phyloP scores from a whole-genome alignment of 2,888 invertebrate species.

The Rhamphomyia laevipes region DNA sequence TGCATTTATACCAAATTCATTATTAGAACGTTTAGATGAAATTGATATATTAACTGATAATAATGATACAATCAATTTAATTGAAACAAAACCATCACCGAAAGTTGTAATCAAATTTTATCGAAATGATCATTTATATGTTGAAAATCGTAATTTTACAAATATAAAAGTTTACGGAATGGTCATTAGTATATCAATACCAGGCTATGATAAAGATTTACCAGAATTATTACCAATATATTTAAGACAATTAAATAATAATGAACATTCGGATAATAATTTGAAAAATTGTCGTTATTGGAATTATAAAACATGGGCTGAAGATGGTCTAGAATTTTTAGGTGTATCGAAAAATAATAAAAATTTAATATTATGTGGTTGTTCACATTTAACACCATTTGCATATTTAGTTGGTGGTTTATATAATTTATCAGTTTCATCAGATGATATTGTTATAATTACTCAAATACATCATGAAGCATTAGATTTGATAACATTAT shows the following conservation, averaged over 20 bases:
- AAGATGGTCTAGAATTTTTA: constrained; percentile 41
- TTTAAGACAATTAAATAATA: constrained; percentile 14
- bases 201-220: constrained; percentile 44
- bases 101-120: constrained; percentile 43
- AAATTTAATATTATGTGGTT: constrained; percentile 38
- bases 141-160: constrained; percentile 33
- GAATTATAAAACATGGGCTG: constrained; percentile 49
- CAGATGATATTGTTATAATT: constrained; percentile 24
- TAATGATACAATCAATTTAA: constrained; percentile 18
- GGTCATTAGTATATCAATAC: constrained; percentile 48
- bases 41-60: constrained; percentile 15
- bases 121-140: constrained; percentile 44
- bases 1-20: constrained; percentile 40
- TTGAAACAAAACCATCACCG: constrained; percentile 20
- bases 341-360: constrained; percentile 27
- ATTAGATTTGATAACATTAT: constrained; percentile 45
- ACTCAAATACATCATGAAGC: constrained; percentile 35
- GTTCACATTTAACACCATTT: constrained; percentile 49
- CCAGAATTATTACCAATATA: constrained; percentile 44
- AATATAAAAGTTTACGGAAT: constrained; percentile 33
- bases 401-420: constrained; percentile 41
- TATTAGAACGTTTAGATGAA: constrained; percentile 35
- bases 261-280: constrained; percentile 6
- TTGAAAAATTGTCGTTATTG: constrained; percentile 44
- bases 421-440: constrained; percentile 22